These are phyloP conservation scores for Kryphioiulus occultus DNA, from an alignment of 2,888 invertebrate genomes.

Conservation along the genomic window DNA sequence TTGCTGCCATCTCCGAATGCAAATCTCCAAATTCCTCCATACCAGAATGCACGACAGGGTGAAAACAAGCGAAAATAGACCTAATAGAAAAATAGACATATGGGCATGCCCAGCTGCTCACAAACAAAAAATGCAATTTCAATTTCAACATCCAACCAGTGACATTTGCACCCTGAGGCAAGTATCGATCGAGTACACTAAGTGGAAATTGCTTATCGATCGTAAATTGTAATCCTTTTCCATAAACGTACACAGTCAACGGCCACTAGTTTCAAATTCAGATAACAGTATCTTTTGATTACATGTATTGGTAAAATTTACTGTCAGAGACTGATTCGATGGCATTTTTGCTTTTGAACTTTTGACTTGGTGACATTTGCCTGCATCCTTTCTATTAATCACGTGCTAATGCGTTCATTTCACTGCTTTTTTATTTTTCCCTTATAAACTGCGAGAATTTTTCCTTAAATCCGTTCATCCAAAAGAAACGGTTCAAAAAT, in stretches of 20 bases:
- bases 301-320: too few species aligned
- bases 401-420: too few species aligned
- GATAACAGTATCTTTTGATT: background rate
- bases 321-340: too few species aligned
- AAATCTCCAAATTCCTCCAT: background rate
- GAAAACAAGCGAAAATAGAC: background rate
- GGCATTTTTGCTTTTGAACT: too few species aligned
- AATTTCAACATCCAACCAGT: background rate
- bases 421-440: too few species aligned
- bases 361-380: too few species aligned
- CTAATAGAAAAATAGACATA: background rate
- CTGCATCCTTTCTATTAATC: too few species aligned
- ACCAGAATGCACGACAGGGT: background rate
- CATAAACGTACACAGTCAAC: background rate
- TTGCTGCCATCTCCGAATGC: background rate
- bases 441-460: too few species aligned
- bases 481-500: too few species aligned
- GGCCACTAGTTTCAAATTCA: background rate
- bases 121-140: constrained; percentile 20
- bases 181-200: background rate
- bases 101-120: background rate
- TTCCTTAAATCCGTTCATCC: too few species aligned
- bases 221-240: background rate
- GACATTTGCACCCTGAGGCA: constrained; percentile 1
- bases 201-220: constrained; percentile 31